Base-by-base conservation (phyloP, 1,140 invertebrate species). In the Cecropterus lyciades region DNA sequence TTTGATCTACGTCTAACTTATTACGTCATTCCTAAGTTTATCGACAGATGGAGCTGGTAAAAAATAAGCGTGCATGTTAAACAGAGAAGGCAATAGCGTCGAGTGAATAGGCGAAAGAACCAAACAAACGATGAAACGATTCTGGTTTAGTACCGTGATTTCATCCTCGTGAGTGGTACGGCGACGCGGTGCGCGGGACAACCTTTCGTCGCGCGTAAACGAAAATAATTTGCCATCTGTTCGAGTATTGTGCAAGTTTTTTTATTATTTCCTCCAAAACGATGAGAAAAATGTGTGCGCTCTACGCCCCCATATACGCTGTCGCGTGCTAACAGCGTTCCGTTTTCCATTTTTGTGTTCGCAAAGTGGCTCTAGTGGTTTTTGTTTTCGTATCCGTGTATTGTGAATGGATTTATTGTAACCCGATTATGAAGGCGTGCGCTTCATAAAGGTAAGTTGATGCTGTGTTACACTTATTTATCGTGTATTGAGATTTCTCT, bases 211-310 rank as follows among this genome's bases (percentile, higher is more conserved):
- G 81, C 81, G 87, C 81, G 85, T 80, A 65, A 81, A 84, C 85
- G 71, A 87, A 89, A 89, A 89, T 87, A 91, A 84, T 83, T 82
- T 75, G 51, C 80, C 87, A 91, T 89, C 85, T 91, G 87, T 88
- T 86, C 72, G 85, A 87, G 84, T 83, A 89, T 86, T 84, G 84
- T 88, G 84, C 75, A 80, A 81, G 82, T 89, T 86, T 84, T 84
- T 81, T 82, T 86, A 84, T 77, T 84, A 74, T 83, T 79, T 73
- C 69, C 74, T 46, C 51, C 62, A 80, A 84, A 83, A 77, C 65
- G 66, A 66, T 59, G 62, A 62, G 62, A 65, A 76, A 80, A 82
- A 80, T 85, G 80, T 88, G 77, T 77, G 76, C 73, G 77, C 70
- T 77, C 59, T 70, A 75, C 57, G 70, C 24, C 13, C 27, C 57